Evolutionary conservation across 1,140 invertebrate genomes (phyloP).

Genomic region (Drosophila sechellia): DNA sequence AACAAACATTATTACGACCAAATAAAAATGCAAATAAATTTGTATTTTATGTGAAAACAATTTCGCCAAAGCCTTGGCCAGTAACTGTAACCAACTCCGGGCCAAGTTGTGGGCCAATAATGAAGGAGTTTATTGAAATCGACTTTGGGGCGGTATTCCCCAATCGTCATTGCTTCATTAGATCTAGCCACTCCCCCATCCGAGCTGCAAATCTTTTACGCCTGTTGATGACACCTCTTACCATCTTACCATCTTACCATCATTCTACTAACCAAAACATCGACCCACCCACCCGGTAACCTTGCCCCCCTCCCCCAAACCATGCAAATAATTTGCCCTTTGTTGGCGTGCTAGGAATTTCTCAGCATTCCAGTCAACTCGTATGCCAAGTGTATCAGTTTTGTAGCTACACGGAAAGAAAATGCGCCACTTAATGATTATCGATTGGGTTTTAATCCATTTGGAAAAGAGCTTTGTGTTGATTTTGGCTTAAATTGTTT

Average conservation of each 20-base stretch:
- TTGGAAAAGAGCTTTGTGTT: not conserved
- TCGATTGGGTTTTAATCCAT: not conserved
- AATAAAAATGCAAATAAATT: conserved; percentile 83
- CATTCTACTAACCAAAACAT: not conserved
- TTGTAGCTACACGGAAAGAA: conserved; percentile 49
- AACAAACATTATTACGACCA: conserved; percentile 80
- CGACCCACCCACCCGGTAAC: not conserved
- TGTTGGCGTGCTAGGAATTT: conserved; percentile 72
- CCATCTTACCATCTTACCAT: conserved; percentile 2
- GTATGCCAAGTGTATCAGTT: conserved; percentile 64
- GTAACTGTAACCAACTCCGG: conserved; percentile 34
- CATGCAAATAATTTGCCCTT: conserved; percentile 70
- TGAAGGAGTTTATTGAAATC: conserved; percentile 81
- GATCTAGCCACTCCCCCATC: conserved; percentile 5
- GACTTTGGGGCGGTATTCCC: conserved; percentile 52
- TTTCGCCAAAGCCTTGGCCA: conserved; percentile 60
- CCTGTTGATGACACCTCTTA: conserved; percentile 58
- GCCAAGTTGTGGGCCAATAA: conserved; percentile 54
- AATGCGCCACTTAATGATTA: too few species aligned
- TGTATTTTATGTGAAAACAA: conserved; percentile 82
- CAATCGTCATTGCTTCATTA: conserved; percentile 72
- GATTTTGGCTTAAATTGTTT: not conserved
- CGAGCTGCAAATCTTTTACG: conserved; percentile 43
- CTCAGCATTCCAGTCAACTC: conserved; percentile 42
- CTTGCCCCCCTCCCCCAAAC: not conserved